A percentile compares a stretch with the other conserved stretches of the same genome.
Conservation (phyloP, 2,888 invertebrate genomes). For the Shargacucullia verbasci region DNA sequence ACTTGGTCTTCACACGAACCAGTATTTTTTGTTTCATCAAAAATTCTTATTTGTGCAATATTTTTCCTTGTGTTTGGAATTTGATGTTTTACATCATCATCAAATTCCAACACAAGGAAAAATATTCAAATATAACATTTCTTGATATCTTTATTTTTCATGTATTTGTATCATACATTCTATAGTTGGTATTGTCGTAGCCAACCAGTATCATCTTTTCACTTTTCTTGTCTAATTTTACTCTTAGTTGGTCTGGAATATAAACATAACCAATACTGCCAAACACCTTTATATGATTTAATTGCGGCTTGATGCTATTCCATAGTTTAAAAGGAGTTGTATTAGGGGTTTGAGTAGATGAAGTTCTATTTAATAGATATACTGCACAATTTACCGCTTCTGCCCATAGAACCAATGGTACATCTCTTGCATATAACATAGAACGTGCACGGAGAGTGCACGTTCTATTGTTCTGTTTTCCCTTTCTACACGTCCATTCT, state of each 20-base stretch:
- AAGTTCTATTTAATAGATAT: constrained; percentile 3
- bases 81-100: too few relatives aligned
- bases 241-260: constrained; percentile 59
- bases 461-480: not conserved
- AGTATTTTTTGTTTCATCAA: too few relatives aligned
- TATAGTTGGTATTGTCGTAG: constrained; percentile 60
- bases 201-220: constrained; percentile 57
- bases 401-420: not conserved
- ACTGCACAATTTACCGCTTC: constrained; percentile 3
- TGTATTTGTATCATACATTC: constrained; percentile 47
- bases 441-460: not conserved
- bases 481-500: constrained; percentile 8
- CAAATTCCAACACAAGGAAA: too few relatives aligned
- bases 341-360: constrained; percentile 2
- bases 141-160: constrained; percentile 47
- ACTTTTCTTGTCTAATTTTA: constrained; percentile 52
- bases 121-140: constrained; percentile 59
- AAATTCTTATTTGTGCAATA: not conserved
- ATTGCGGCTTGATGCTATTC: not conserved
- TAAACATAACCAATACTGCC: constrained; percentile 59
- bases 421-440: not conserved
- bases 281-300: constrained; percentile 44
- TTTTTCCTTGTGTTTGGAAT: constrained; percentile 22
- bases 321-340: constrained; percentile 1
- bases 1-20: too few relatives aligned